phyloP scores from a whole-genome alignment of 1,140 invertebrate genomes.

The Aporrectodea caliginosa region DNA sequence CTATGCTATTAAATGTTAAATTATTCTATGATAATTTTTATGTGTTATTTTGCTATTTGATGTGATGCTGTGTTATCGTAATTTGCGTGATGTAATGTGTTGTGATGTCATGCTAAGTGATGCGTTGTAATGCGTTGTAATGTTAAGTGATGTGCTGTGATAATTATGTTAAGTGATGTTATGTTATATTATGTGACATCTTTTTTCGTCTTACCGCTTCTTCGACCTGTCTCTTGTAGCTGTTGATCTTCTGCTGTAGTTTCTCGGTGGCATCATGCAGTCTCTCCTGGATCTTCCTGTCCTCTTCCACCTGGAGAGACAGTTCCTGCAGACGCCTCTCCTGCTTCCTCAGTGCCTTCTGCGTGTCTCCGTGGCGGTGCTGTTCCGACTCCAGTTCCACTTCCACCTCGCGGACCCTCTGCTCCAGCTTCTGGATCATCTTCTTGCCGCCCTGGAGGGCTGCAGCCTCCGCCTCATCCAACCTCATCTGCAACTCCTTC shows the following conservation, averaged over 20 bases:
- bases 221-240: conserved; percentile 98
- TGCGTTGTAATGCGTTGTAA: too few species aligned
- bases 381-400: conserved; percentile 96
- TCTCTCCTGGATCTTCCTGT: conserved; percentile 94
- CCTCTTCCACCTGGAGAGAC: conserved; percentile 85
- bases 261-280: conserved; percentile 98
- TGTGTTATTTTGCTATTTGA: too few species aligned
- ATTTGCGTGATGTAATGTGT: too few species aligned
- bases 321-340: conserved; percentile 66
- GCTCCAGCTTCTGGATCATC: conserved; percentile 62
- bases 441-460: conserved; percentile 97
- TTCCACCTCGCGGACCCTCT: conserved; percentile 71
- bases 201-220: too few species aligned
- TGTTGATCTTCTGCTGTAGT: conserved; percentile 98
- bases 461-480: conserved; percentile 93
- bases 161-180: too few species aligned
- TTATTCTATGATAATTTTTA: too few species aligned
- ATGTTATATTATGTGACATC: too few species aligned
- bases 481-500: conserved; percentile 90
- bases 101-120: too few species aligned
- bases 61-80: too few species aligned
- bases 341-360: conserved; percentile 70
- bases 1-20: too few species aligned
- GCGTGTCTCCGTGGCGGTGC: conserved; percentile 78
- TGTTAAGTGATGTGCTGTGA: too few species aligned